Evolutionary conservation across 64 coral and sea anemone species (phyloP), one percentile per base, ranked within the genome.

Genomic region (Stylophora pistillata): DNA sequence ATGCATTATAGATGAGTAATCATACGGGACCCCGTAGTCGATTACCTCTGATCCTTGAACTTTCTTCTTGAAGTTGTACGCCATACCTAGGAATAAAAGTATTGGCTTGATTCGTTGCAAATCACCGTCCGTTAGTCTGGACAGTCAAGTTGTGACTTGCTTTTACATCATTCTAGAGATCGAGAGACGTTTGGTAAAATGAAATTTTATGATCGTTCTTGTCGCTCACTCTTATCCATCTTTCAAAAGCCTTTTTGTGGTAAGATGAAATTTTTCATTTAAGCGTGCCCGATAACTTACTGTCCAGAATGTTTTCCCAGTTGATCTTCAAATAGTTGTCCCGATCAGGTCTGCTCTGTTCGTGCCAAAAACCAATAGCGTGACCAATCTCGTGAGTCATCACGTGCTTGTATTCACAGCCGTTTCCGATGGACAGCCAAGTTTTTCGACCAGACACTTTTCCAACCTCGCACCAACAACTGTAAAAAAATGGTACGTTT

Each of bases 341-440:
- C 76, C 94, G 90, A 53, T 96, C 94, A 1, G 94, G 94, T 70
- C 94, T 58, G 41, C 94, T 96, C 86, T 96, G 94, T 27, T 96
- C 94, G 53, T 96, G 94, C 94, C 94, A 96, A 82, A 96, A 96
- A 26, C 94, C 94, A 86, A 96, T 92, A 9, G 94, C 91, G 32
- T 96, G 94, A 28, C 94, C 94, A 31, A 96, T 54, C 80, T 96
- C 94, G 41, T 96, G 94, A 7, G 82, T 82, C 94, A 96, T 92
- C 56, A 96, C 94, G 52, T 96, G 94, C 64, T 92, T 89, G 54
- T 96, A 96, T 15, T 96, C 94, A 62, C 94, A 96, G 0, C 94
- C 94, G 85, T 78, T 41, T 11, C 94, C 94, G 30, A 96, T 96
- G 0, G 94, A 96, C 0, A 96, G 63, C 78, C 87, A 96, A 5